Conservation (phyloP, 2,113 vertebrate genomes). For the Sinocyclocheilus maitianheensis region DNA sequence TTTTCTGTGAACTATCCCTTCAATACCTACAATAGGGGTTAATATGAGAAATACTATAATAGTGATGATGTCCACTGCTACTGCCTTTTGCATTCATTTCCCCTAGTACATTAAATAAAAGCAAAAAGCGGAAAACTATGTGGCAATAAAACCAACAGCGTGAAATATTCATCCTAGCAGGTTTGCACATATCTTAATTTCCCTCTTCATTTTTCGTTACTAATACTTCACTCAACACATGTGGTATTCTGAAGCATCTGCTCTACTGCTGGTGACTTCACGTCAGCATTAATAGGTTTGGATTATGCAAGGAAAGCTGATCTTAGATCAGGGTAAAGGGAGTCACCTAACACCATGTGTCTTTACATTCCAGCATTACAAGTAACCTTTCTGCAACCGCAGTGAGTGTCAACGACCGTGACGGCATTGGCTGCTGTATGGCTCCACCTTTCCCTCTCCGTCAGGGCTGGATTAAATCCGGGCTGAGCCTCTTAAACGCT, state of each 20-base stretch:
- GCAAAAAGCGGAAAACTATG: slow-evolving; percentile 10
- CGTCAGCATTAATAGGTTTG: background rate
- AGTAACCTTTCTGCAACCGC: background rate
- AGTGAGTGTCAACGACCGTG: background rate
- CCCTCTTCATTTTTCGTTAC: background rate
- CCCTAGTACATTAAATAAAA: background rate
- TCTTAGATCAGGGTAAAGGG: background rate
- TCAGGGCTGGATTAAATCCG: slow-evolving; percentile 34
- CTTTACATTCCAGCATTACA: slow-evolving; percentile 25
- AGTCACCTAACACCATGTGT: background rate
- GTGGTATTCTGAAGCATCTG: background rate
- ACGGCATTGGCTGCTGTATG: background rate
- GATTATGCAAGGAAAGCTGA: slow-evolving; percentile 17
- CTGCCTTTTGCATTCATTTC: background rate
- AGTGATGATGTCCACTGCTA: background rate
- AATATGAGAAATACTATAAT: background rate
- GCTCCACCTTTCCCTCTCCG: background rate
- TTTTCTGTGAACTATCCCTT: background rate
- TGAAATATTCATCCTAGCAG: slow-evolving; percentile 1
- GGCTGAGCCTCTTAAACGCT: slow-evolving; percentile 43
- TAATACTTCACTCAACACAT: background rate
- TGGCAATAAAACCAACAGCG: background rate
- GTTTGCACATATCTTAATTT: background rate
- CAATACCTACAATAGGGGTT: background rate
- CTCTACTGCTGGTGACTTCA: background rate